Percentiles rank a stretch among this genome's conserved stretches.
Conservation (phyloP, 2,888 invertebrate genomes). For the Acronicta aceris region DNA sequence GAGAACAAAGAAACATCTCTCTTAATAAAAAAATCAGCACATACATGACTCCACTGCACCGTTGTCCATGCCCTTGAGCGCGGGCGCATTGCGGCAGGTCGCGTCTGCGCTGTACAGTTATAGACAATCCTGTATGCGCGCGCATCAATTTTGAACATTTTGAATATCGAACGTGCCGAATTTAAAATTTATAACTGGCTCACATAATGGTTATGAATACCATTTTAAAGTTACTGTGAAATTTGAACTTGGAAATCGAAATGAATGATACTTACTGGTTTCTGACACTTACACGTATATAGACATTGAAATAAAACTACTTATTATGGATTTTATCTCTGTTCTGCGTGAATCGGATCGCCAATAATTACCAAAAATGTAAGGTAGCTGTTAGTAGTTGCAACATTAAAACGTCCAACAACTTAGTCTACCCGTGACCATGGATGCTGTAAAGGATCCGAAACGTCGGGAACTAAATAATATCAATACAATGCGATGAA, state of each 20-base stretch:
- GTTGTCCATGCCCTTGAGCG: constrained; percentile 76
- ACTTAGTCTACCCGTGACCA: too few species aligned
- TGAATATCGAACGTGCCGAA: constrained; percentile 41
- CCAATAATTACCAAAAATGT: too few species aligned
- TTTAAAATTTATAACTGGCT: constrained; percentile 42
- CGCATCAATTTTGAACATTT: constrained; percentile 43
- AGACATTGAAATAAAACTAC: too few species aligned
- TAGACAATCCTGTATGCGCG: constrained; percentile 58
- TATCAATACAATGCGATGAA: too few species aligned
- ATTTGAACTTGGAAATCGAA: constrained; percentile 8
- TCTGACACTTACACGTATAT: too few species aligned
- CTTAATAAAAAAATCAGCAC: not conserved
- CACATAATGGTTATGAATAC: constrained; percentile 9
- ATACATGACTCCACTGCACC: constrained; percentile 23
- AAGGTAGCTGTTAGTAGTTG: too few species aligned
- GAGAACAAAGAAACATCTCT: constrained; percentile 10
- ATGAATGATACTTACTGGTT: too few species aligned
- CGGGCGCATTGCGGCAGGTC: constrained; percentile 85
- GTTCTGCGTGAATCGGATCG: too few species aligned
- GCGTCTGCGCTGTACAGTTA: constrained; percentile 72
- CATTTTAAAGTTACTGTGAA: constrained; percentile 6
- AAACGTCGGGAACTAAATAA: too few species aligned
- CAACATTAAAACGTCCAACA: too few species aligned
- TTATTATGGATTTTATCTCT: too few species aligned
- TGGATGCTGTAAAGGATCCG: too few species aligned